Base-by-base conservation (phyloP, 2,888 invertebrate genomes). In the Isotomurus palustris region DNA sequence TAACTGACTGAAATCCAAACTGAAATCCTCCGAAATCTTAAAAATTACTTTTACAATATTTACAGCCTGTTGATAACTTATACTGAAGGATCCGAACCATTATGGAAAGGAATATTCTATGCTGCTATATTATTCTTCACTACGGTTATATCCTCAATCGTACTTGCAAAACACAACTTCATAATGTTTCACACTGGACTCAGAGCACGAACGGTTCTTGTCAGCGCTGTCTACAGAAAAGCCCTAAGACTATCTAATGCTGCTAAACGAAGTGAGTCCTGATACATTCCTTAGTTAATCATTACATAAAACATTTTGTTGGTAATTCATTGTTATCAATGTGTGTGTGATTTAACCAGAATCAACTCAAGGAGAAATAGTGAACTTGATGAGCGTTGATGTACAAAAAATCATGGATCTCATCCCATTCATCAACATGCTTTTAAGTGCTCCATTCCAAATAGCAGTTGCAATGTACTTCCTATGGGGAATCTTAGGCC, bases 361-460 rank as follows among this genome's bases (percentile, higher is more conserved):
- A 27, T 86, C 87, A 0, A 91, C 91, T 0, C 87, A 90, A 1
- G 91, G 91, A 41, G 91, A 92, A 81, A 91, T 92, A 71, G 91
- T 92, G 12, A 92, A 92, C 75, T 78, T 92, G 64, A 91, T 92
- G 91, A 84, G 90, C 3, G 91, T 92, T 0, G 92, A 93, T 76
- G 90, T 91, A 1, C 91, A 92, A 75, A 81, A 86, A 72, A 89
- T 92, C 73, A 83, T 91, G 78, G 91, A 92, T 73, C 76, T 91
- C 44, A 86, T 86, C 12, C 85, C 87, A 0, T 91, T 90, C 74
- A 77, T 91, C 63, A 91, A 91, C 74, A 86, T 91, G 86, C 82
- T 91, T 70, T 91, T 91, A 91, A 90, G 90, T 2, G 60, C 90
- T 0, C 93, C 94, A 0, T 77, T 93, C 25, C 93, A 94, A 78